phyloP scores from a whole-genome alignment of 2,113 vertebrate genomes.

The crab-eating macaque (Macaca fascicularis) region DNA sequence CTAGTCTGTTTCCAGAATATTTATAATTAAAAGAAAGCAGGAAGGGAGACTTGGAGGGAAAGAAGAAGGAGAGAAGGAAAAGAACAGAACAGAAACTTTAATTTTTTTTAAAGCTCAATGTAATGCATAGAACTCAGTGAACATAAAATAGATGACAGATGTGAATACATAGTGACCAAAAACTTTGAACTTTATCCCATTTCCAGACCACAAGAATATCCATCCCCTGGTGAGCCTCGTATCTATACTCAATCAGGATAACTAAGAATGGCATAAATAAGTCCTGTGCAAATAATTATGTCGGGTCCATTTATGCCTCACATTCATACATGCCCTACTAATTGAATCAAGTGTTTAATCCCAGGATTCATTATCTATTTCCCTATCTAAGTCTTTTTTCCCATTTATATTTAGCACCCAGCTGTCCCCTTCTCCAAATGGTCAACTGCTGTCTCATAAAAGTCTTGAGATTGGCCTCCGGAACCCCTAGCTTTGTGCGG shows the following conservation, averaged over 20 bases:
- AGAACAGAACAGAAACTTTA: slow-evolving; percentile 55
- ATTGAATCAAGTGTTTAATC: slow-evolving; percentile 88
- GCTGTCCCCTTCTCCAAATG: slow-evolving; percentile 85
- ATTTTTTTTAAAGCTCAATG: slow-evolving; percentile 76
- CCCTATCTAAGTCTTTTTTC: slow-evolving; percentile 80
- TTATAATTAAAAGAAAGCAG: background rate
- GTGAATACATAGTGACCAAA: slow-evolving; percentile 83
- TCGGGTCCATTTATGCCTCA: slow-evolving; percentile 83
- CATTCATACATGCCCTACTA: slow-evolving; percentile 83
- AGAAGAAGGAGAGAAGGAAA: background rate
- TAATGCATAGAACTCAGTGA: slow-evolving; percentile 73
- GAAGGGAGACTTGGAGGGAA: background rate
- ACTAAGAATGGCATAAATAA: slow-evolving; percentile 85
- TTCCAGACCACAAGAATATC: slow-evolving; percentile 82
- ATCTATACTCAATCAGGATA: slow-evolving; percentile 80
- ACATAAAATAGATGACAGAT: slow-evolving; percentile 83
- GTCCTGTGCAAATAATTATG: slow-evolving; percentile 86
- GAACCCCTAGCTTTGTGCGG: slow-evolving; percentile 58
- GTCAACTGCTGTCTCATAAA: slow-evolving; percentile 82
- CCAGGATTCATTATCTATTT: slow-evolving; percentile 87
- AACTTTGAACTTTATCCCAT: slow-evolving; percentile 84
- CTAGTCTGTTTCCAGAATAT: slow-evolving; percentile 62
- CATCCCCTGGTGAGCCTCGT: slow-evolving; percentile 76
- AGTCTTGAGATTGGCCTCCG: slow-evolving; percentile 75
- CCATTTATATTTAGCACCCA: slow-evolving; percentile 86